A percentile compares a stretch with the other conserved stretches of the same genome.
Evolutionary conservation across 2,113 vertebrate genomes (phyloP).

Genomic region (Colaptes auratus): DNA sequence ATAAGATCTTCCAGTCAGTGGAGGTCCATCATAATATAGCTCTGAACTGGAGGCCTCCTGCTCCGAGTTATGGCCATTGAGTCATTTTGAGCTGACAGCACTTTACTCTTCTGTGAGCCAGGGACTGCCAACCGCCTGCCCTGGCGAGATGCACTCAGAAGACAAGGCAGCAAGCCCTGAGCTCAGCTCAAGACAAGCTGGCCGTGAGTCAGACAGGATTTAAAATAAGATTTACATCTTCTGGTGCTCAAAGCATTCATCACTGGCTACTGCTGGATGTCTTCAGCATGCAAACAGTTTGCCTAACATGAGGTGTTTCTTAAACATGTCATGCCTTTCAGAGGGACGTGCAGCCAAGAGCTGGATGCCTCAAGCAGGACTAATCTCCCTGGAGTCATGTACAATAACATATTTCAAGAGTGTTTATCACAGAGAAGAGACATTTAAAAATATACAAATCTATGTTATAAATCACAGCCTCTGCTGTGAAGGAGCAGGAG

Average conservation of each 20-base stretch:
- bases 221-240: slow-evolving; percentile 50
- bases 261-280: slow-evolving; percentile 14
- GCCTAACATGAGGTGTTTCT: slow-evolving; percentile 3
- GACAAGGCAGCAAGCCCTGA: neutral
- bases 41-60: neutral
- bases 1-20: neutral
- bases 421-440: slow-evolving; percentile 23
- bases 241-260: neutral
- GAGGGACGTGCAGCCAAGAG: neutral
- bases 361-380: slow-evolving; percentile 4
- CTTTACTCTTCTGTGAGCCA: neutral
- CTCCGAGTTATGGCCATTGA: neutral
- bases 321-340: slow-evolving; percentile 22
- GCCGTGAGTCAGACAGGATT: neutral
- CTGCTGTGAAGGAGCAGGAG: neutral
- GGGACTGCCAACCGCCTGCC: neutral
- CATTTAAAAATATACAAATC: slow-evolving; percentile 12
- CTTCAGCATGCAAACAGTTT: neutral
- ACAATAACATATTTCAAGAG: neutral
- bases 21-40: neutral
- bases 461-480: neutral
- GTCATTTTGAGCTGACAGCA: neutral
- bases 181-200: neutral
- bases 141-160: rapidly evolving
- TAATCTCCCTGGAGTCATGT: slow-evolving; percentile 17